Conservation (phyloP, 2,113 vertebrate genomes). For the Pelmatolapia mariae region DNA sequence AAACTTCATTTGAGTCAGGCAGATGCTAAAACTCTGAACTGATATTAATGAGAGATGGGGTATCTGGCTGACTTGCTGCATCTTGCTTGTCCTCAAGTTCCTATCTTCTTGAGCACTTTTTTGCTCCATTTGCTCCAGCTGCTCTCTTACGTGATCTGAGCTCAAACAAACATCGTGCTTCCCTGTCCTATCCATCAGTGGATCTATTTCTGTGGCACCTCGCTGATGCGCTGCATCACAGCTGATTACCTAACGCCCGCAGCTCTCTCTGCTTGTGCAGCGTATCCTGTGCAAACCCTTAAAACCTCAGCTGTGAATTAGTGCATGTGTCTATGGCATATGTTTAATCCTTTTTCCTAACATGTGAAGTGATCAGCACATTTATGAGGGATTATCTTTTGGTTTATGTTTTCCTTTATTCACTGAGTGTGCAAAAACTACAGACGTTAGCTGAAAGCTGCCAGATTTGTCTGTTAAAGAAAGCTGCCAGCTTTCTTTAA, state of each 20-base stretch:
- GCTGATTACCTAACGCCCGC: constrained; percentile 55
- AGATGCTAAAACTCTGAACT: background rate
- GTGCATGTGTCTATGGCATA: background rate
- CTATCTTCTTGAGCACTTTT: background rate
- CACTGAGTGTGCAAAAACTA: background rate
- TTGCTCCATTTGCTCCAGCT: constrained; percentile 1
- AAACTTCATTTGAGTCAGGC: background rate
- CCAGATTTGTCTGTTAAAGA: background rate
- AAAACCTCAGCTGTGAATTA: background rate
- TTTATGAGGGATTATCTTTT: background rate
- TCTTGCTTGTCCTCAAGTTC: background rate
- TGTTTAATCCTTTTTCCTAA: background rate
- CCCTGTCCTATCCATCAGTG: background rate
- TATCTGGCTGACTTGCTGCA: background rate
- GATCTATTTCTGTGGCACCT: constrained; percentile 51
- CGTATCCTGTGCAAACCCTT: background rate
- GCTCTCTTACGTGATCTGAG: constrained; percentile 13
- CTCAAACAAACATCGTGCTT: constrained; percentile 13
- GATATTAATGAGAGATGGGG: constrained; percentile 7
- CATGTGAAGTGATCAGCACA: background rate
- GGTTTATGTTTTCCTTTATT: background rate
- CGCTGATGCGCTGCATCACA: constrained; percentile 19
- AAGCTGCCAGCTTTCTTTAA: too few relatives aligned
- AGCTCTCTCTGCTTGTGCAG: background rate
- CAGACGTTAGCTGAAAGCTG: background rate